These are phyloP conservation scores for Agrotis segetum DNA, from an alignment of 2,888 invertebrate genomes.

Conservation along the genomic window DNA sequence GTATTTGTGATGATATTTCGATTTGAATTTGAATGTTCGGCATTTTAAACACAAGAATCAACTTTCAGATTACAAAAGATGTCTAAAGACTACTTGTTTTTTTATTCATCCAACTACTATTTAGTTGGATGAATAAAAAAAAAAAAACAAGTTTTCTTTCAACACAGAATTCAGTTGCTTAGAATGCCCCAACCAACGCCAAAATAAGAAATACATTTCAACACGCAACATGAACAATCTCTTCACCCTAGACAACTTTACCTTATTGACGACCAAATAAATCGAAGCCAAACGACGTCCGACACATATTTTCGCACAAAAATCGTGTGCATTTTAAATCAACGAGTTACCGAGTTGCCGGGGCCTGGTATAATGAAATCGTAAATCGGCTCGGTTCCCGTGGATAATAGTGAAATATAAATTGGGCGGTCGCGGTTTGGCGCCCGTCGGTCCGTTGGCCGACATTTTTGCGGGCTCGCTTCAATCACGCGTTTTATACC, in stretches of 20 bases:
- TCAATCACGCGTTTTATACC: slow-evolving; percentile 82
- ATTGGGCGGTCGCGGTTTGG: slow-evolving; percentile 84
- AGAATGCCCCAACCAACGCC: background rate
- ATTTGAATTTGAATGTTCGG: too few species aligned
- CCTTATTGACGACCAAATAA: slow-evolving; percentile 60
- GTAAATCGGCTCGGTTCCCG: slow-evolving; percentile 80
- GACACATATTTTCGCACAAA: slow-evolving; percentile 68
- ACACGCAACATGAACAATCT: slow-evolving; percentile 28
- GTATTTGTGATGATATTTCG: too few species aligned
- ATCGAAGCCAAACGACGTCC: slow-evolving; percentile 60
- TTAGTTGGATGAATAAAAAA: too few species aligned
- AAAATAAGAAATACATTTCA: background rate
- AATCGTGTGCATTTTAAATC: slow-evolving; percentile 73
- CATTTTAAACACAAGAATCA: too few species aligned
- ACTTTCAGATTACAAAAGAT: background rate
- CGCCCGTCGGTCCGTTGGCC: slow-evolving; percentile 80
- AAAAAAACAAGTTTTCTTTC: too few species aligned
- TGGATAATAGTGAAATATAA: slow-evolving; percentile 83
- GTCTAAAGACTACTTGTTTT: background rate
- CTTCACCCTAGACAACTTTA: slow-evolving; percentile 44
- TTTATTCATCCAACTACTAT: background rate
- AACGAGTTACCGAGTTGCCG: slow-evolving; percentile 69
- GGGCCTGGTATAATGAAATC: slow-evolving; percentile 81
- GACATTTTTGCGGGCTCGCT: slow-evolving; percentile 84
- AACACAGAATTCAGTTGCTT: background rate